A percentile compares a stretch with the other conserved stretches of the same genome.
Conservation (phyloP, 1,140 invertebrate genomes). For the Bombus confusus region DNA sequence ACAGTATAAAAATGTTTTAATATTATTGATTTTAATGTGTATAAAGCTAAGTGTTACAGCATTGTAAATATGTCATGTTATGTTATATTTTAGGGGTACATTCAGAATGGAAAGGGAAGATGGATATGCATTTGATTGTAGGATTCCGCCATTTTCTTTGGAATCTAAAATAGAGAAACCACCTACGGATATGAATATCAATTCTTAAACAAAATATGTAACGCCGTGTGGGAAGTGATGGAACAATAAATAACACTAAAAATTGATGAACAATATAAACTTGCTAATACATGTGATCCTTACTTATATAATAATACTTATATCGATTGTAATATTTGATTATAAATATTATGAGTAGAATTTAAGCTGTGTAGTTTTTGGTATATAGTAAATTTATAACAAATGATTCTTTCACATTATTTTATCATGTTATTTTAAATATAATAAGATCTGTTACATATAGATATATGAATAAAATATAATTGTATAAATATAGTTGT, state of each 20-base stretch:
- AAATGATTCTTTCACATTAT: not conserved
- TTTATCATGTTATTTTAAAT: not conserved
- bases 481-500: conserved; percentile 1
- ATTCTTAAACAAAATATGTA: conserved; percentile 31
- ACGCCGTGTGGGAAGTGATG: not conserved
- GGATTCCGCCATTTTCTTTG: conserved; percentile 97
- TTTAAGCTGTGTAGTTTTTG: conserved; percentile 10
- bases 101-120: conserved; percentile 98
- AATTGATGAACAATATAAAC: conserved; percentile 13
- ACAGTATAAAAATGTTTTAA: not conserved
- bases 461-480: conserved; percentile 12
- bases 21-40: conserved; percentile 1
- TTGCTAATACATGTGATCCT: not conserved
- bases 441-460: not conserved
- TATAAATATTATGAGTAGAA: conserved; percentile 32
- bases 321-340: not conserved
- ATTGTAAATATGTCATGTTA: conserved; percentile 15
- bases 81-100: conserved; percentile 89
- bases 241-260: not conserved
- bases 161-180: conserved; percentile 94
- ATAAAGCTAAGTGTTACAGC: not conserved
- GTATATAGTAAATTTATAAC: conserved; percentile 4
- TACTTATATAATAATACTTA: conserved; percentile 1
- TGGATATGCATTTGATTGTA: conserved; percentile 97
- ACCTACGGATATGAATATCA: conserved; percentile 68